A percentile compares a stretch with the other conserved stretches of the same genome.
Conservation (phyloP, 37 sponge, comb jelly and placozoan genomes). For the Theonella swinhoei region DNA sequence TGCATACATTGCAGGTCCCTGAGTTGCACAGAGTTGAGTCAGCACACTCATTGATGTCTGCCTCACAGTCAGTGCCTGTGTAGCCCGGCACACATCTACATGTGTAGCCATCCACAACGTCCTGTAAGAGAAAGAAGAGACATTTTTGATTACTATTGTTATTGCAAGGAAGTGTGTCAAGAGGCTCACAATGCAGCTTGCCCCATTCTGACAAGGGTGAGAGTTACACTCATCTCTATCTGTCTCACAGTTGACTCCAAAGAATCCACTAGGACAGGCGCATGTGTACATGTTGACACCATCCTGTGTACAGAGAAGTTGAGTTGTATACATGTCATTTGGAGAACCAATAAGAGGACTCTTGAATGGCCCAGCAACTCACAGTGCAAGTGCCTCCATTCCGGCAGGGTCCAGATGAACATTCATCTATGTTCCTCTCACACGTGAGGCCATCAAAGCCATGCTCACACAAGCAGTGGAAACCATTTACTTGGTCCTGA, state of each 20-base stretch:
- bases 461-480: slow-evolving; percentile 24
- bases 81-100: slow-evolving; percentile 43
- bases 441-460: slow-evolving; percentile 53
- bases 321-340: not conserved
- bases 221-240: not conserved
- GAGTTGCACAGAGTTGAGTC: slow-evolving; percentile 11
- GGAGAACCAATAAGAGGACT: not conserved
- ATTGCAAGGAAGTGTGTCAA: no score
- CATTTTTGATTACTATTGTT: not conserved
- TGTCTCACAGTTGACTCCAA: slow-evolving; percentile 1
- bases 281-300: slow-evolving; percentile 16
- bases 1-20: slow-evolving; percentile 34
- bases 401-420: slow-evolving; percentile 40
- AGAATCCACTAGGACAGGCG: not conserved
- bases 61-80: slow-evolving; percentile 33
- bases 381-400: slow-evolving; percentile 39
- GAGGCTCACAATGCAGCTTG: slow-evolving; percentile 9
- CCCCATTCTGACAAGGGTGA: not conserved
- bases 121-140: slow-evolving; percentile 7
- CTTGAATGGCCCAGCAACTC: no score
- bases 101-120: slow-evolving; percentile 23
- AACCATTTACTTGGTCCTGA: slow-evolving; percentile 38
- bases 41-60: slow-evolving; percentile 33
- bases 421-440: slow-evolving; percentile 46
- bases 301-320: not conserved